Evolutionary conservation across 2,888 invertebrate genomes (phyloP).

Genomic region (Stenodera caucasica): DNA sequence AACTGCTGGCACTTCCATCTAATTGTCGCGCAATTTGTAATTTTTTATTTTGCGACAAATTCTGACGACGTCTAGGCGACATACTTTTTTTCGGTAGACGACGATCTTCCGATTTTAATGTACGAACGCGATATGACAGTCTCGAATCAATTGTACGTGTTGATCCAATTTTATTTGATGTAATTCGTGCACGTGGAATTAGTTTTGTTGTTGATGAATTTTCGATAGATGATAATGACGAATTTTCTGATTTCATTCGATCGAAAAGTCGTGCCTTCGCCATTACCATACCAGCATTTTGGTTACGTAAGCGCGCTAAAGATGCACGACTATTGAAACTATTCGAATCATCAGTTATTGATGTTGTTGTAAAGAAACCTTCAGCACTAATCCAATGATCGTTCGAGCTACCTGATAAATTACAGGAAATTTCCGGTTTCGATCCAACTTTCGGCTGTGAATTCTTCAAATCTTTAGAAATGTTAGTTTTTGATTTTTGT

Average conservation of each 20-base stretch:
- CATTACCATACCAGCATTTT: conserved; percentile 79
- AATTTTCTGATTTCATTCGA: conserved; percentile 43
- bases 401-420: conserved; percentile 31
- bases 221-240: conserved; percentile 25
- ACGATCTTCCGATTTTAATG: conserved; percentile 42
- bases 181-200: conserved; percentile 20
- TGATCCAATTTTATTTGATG: conserved; percentile 29
- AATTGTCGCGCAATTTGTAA: conserved; percentile 37
- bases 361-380: conserved; percentile 46
- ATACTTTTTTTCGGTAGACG: conserved; percentile 40
- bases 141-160: conserved; percentile 30
- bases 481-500: neutral
- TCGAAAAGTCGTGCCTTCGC: conserved; percentile 79
- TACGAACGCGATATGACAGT: conserved; percentile 37
- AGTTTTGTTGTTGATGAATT: conserved; percentile 25
- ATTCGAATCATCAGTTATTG: conserved; percentile 61
- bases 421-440: conserved; percentile 20
- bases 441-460: conserved; percentile 25
- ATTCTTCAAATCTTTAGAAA: conserved; percentile 2
- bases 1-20: conserved; percentile 16
- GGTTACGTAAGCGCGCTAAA: conserved; percentile 69
- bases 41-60: conserved; percentile 36
- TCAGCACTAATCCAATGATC: conserved; percentile 56
- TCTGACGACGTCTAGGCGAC: conserved; percentile 43
- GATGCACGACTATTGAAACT: conserved; percentile 69